Percentiles rank a stretch among this genome's conserved stretches.
phyloP scores from a whole-genome alignment of 2,797 vertebrate genomes.

The Squalus acanthias region DNA sequence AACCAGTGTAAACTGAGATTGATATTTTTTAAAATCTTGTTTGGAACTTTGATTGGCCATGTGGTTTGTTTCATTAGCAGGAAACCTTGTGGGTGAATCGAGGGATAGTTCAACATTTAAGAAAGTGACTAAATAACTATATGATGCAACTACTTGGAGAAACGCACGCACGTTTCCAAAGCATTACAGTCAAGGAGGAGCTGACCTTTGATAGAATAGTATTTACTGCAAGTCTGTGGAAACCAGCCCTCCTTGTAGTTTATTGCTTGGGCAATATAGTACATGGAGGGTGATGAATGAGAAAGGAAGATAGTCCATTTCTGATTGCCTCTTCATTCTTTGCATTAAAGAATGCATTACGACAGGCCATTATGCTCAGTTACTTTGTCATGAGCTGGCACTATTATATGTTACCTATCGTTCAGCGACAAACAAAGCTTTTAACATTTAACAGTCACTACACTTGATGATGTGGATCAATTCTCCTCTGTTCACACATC shows the following conservation, averaged over 20 bases:
- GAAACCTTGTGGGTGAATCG: not conserved
- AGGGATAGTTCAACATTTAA: not conserved
- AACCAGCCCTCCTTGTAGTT: not conserved
- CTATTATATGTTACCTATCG: not conserved
- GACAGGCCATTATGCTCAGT: not conserved
- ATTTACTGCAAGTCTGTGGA: not conserved
- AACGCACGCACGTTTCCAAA: not conserved
- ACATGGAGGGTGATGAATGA: not conserved
- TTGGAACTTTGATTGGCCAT: too few relatives aligned
- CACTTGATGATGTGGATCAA: not conserved
- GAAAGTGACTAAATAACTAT: not conserved
- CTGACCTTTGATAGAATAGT: not conserved
- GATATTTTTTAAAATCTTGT: too few relatives aligned
- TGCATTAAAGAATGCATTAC: not conserved
- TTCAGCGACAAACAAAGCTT: not conserved
- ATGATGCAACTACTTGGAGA: too few relatives aligned
- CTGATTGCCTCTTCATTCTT: not conserved
- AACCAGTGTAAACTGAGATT: not conserved
- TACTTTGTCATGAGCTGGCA: not conserved
- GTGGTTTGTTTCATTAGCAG: too few relatives aligned
- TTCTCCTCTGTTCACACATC: not conserved
- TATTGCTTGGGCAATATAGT: too few relatives aligned
- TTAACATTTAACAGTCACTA: not conserved
- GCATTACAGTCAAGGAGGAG: not conserved
- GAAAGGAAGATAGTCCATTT: not conserved